These are phyloP conservation scores for Pentalonia nigronervosa DNA, from an alignment of 1,140 invertebrate genomes.

Conservation along the genomic window DNA sequence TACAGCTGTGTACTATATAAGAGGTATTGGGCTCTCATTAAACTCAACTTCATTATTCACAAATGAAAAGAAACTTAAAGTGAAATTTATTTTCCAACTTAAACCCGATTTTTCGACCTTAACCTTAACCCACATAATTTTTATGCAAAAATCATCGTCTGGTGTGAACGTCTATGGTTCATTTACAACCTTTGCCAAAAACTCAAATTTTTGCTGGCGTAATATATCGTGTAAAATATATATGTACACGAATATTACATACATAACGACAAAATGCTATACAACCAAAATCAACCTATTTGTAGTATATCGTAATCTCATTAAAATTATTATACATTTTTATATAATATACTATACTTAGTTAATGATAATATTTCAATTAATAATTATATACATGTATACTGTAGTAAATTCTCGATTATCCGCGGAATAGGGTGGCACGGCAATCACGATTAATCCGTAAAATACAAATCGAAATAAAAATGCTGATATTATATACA, in stretches of 20 bases:
- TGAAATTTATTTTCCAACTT: neutral
- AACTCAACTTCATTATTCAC: neutral
- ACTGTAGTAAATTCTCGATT: too few species aligned
- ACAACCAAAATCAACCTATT: neutral
- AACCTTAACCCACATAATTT: slow-evolving; percentile 27
- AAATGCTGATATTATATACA: too few species aligned
- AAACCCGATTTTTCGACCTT: slow-evolving; percentile 12
- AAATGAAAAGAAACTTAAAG: neutral
- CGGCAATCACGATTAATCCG: too few species aligned
- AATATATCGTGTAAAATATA: neutral
- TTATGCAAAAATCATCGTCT: slow-evolving; percentile 48
- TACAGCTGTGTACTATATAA: neutral
- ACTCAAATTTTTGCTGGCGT: neutral
- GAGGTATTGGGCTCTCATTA: neutral
- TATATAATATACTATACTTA: neutral
- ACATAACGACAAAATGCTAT: neutral
- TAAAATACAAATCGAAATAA: too few species aligned
- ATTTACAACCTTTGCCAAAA: slow-evolving; percentile 42
- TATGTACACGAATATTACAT: neutral
- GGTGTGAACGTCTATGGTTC: neutral
- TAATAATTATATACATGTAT: neutral
- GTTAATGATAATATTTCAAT: neutral
- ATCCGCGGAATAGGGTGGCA: too few species aligned
- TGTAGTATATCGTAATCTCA: too few species aligned
- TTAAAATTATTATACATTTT: too few species aligned